These are phyloP conservation scores for Seira ritae DNA, from an alignment of 2,888 invertebrate species.

Conservation along the genomic window DNA sequence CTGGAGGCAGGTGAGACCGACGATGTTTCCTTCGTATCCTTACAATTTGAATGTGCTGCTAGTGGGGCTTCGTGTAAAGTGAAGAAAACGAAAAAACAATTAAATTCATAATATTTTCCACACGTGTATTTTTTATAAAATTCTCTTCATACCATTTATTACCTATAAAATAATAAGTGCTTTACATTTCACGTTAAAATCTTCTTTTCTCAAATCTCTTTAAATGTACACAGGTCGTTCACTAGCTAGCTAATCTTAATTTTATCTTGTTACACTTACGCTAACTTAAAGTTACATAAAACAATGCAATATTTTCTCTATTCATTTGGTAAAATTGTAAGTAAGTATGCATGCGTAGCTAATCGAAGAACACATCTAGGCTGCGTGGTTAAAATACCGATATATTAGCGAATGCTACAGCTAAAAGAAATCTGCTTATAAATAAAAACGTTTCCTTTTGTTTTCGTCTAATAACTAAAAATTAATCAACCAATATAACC, in stretches of 20 bases:
- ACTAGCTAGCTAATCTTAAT: no score
- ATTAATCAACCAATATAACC: constrained; percentile 18
- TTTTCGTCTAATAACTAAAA: neutral
- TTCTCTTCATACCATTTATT: neutral
- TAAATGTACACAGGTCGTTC: constrained; percentile 1
- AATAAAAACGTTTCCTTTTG: neutral
- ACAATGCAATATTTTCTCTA: neutral
- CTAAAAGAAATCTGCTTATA: neutral
- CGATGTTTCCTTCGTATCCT: no score
- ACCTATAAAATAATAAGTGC: neutral
- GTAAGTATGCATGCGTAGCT: neutral
- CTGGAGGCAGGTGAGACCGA: no score
- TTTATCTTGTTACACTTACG: neutral
- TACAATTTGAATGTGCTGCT: no score
- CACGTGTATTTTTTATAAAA: no score
- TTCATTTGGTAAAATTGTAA: constrained; percentile 2
- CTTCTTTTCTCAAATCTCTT: neutral
- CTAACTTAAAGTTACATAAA: neutral
- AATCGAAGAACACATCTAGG: neutral
- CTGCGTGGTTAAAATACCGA: neutral
- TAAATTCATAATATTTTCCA: neutral
- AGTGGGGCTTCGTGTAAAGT: no score
- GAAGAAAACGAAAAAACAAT: no score
- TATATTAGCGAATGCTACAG: neutral
- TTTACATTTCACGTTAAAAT: neutral